Evolutionary conservation across 2,797 vertebrate genomes (phyloP), one percentile per base, ranked within the genome.

Genomic region (Hyperoplus lanceolatus): DNA sequence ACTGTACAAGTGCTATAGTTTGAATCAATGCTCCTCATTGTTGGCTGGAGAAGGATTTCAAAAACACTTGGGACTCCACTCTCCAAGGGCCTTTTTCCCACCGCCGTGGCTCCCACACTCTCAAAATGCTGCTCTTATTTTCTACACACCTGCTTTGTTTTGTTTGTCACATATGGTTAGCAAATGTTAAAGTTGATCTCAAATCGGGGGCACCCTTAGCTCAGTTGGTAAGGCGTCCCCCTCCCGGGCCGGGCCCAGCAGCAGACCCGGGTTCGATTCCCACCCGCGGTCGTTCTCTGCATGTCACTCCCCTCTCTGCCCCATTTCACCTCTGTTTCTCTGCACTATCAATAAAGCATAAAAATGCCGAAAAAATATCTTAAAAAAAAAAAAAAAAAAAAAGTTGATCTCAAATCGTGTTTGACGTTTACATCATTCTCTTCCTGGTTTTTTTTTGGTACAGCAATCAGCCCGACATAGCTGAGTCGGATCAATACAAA

Each of bases 11-110:
- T 80, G 81, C 67, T 62, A 29, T 29, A 38, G 70, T 80, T 77
- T 77, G 83, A 85, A 93, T 95, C 91, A 94, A 93, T 91, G 92
- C 83, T 64, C 51, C 50, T 87, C 91, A 92, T 94, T 95, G 94
- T 94, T 85, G 80, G 80, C 82, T 74, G 69, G 56, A 67, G 81
- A 86, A 51, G 29, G 73, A 92, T 90, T 85, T 93, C 83, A 88
- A 86, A 93, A 92, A 83, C 84, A 86, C 86, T 90, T 69, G 48
- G 29, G 71, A 73, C 75, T 70, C 65, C 68, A 62, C 83, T 89
- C 87, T 91, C 66, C 57, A 79, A 75, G 77, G 75, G 29, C 29
- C 29, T 76, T 82, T 91, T 95, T 93, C 93, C 91, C 92, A 93
- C 90, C 85, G 9, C 54, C 55, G 67, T 0, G 43, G 77, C 77